Evolutionary conservation across 2,797 vertebrate genomes (phyloP), one percentile per base, ranked within the genome.

Genomic region (Sebastolobus altivelis): DNA sequence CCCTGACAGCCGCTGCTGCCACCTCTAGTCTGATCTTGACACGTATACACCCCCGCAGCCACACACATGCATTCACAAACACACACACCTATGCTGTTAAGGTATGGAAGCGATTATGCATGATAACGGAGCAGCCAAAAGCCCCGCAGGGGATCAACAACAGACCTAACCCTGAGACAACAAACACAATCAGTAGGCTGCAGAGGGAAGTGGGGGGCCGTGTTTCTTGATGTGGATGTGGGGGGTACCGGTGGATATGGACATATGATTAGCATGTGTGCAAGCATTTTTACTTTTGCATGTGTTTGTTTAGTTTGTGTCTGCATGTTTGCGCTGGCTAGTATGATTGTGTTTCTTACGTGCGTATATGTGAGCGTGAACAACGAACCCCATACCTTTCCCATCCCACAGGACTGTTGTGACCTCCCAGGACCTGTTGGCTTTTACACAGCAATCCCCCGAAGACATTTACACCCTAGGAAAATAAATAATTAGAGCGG

Each of bases 101-200:
- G 81, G 90, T 87, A 95, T 95, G 94, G 94, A 92, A 95, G 88
- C 46, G 84, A 95, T 95, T 95, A 94, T 80, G 82, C 72, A 11
- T 87, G 93, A 93, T 93, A 95, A 92, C 81, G 88, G 60, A 83
- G 87, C 78, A 78, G 88, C 83, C 88, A 68, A 90, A 90, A 82
- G 83, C 87, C 89, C 93, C 22, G 82, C 90, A 29, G 92, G 92
- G 90, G 89, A 88, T 92, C 92, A 87, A 91, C 94, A 94, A 92
- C 94, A 93, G 88, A 89, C 89, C 89, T 46, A 87, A 90, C 91
- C 73, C 93, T 90, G 91, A 92, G 89, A 93, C 90, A 93, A 94
- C 93, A 94, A 94, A 94, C 92, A 90, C 90, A 92, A 92, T 92
- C 93, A 92, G 87, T 68, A 61, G 71, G 79, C 80, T 83, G 75